Evolutionary conservation across 2,797 vertebrate species (phyloP), one percentile per base, ranked within the genome.

Genomic region (Oreonectes daqikongensis): DNA sequence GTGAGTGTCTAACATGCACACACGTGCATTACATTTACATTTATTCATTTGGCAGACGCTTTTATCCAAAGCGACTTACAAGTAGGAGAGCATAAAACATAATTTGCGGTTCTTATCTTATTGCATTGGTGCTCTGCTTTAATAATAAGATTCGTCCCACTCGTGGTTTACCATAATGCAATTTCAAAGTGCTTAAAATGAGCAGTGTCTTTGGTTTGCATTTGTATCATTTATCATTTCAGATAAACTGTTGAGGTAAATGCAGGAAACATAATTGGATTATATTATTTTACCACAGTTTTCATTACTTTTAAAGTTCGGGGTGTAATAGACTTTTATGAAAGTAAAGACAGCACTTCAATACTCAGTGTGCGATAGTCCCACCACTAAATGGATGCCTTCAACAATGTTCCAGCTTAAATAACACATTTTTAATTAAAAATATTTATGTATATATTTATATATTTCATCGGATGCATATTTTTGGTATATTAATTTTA

Each of bases 1-100:
- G 97, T 99, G 83, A 88, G 96, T 89, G 4, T 64, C 14, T 15
- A n/a, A 9, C 40, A 46, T 11, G 28, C 14, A 61, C 75, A 71
- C 30, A 57, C 50, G 40, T 9, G 50, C 35, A 22, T n/a, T n/a
- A n/a, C n/a, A n/a, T n/a, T n/a, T n/a, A n/a, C n/a, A n/a, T n/a
- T n/a, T n/a, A n/a, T n/a, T n/a, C n/a, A n/a, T n/a, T n/a, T n/a
- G n/a, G n/a, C n/a, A n/a, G n/a, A n/a, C n/a, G n/a, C n/a, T n/a
- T n/a, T n/a, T n/a, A n/a, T n/a, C n/a, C n/a, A n/a, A n/a, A n/a
- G n/a, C n/a, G n/a, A n/a, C n/a, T n/a, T n/a, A n/a, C n/a, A n/a
- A n/a, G n/a, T n/a, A n/a, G n/a, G n/a, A n/a, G n/a, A n/a, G n/a
- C 35, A 35, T 35, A 35, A 35, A 35, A n/a, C n/a, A n/a, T n/a